Evolutionary conservation across 2,888 invertebrate species (phyloP).

Genomic region (Thecophora atra): DNA sequence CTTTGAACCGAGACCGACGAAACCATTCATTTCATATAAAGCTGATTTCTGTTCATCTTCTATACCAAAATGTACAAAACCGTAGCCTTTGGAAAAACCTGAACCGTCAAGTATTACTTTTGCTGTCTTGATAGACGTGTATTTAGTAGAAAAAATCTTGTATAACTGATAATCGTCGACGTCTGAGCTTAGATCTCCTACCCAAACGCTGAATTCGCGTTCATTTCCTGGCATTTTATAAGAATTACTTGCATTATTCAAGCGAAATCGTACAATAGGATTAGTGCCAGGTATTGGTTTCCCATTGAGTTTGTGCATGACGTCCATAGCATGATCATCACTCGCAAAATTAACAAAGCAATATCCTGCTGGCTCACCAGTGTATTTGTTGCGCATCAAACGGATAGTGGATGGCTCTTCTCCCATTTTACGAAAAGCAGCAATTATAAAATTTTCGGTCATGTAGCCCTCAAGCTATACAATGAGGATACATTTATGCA

Average conservation of each 20-base stretch:
- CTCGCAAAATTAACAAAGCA: conserved; percentile 91
- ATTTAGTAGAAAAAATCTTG: conserved; percentile 89
- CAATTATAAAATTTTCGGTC: conserved; percentile 93
- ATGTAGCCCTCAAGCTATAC: conserved; percentile 84
- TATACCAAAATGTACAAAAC: conserved; percentile 92
- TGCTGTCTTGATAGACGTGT: conserved; percentile 91
- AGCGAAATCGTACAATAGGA: too few species aligned
- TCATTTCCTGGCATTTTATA: too few species aligned
- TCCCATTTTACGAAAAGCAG: conserved; percentile 91
- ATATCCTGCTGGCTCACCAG: conserved; percentile 93
- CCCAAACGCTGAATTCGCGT: too few species aligned
- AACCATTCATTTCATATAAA: conserved; percentile 92
- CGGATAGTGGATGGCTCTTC: conserved; percentile 89
- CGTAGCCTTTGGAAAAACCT: conserved; percentile 94
- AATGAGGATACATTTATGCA: too few species aligned
- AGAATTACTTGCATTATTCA: too few species aligned
- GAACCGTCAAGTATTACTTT: conserved; percentile 92
- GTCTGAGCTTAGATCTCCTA: too few species aligned
- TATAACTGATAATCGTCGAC: conserved; percentile 95
- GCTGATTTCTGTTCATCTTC: conserved; percentile 95
- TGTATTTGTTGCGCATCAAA: conserved; percentile 92
- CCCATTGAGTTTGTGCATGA: too few species aligned
- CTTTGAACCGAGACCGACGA: conserved; percentile 85
- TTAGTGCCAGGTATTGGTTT: too few species aligned
- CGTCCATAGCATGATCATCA: conserved; percentile 90